Base-by-base conservation (phyloP, 1,140 invertebrate species). In the Trichoplusia ni region DNA sequence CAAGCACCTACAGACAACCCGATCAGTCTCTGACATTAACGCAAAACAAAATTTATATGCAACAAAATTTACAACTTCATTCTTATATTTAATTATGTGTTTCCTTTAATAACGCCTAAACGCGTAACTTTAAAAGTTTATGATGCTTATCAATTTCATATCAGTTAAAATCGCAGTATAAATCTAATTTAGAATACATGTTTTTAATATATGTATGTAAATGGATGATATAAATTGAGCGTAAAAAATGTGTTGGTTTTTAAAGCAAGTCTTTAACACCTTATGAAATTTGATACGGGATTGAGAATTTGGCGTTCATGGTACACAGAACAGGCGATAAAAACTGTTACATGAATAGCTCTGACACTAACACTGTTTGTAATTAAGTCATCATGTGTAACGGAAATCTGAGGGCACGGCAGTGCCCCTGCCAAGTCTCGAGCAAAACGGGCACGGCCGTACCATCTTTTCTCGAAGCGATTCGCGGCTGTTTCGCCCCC, bases 31-130 rank as follows among this genome's bases (percentile, higher is more conserved):
- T 44, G 61, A 66, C 66, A 44, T 71, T 68, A 60, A 72, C 40
- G 65, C 63, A 61, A 68, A 67, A 68, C 33, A 67, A 72, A 68
- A 76, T 69, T 70, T 75, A 75, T 67, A 16, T 47, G 14, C 29
- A 62, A 62, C 38, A 53, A 47, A 38, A 35, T 77, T 77, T 74
- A 77, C 62, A 74, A 67, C 75, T 69, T 67, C 62, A 77, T 77
- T 70, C 33, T 21, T 13, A 51, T 44, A 56, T 71, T 77, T 77
- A 77, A 77, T 66, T 59, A 74, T 51, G 64, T 66, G 69, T 74
- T 69, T 65, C 54, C 62, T 69, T 65, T 68, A 71, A 74, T 70
- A 67, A 60, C 49, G 16, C 37, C 69, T 61, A 47, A 67, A 73
- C 56, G 66, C 64, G 69, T 74, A 67, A 69, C 62, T 67, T 46